These are phyloP conservation scores for Alsophila aescularia DNA, from an alignment of 2,888 invertebrate species.

Conservation along the genomic window DNA sequence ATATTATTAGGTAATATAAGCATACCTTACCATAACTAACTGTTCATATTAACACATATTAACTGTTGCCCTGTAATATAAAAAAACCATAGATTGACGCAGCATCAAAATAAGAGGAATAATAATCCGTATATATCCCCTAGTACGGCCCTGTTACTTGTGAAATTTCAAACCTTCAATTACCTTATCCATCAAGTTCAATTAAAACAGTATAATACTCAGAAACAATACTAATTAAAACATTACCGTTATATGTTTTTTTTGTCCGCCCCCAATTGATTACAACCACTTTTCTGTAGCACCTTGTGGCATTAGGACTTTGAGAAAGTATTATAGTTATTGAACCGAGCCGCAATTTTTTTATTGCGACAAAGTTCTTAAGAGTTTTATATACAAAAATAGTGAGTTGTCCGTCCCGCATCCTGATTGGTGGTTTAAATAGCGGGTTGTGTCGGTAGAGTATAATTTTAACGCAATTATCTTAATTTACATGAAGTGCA, in stretches of 20 bases:
- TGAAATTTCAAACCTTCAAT: constrained; percentile 7
- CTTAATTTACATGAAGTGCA: constrained; percentile 32
- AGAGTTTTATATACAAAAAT: not conserved
- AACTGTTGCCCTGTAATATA: no score
- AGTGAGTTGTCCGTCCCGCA: constrained; percentile 5
- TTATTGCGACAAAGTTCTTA: not conserved
- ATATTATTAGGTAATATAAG: no score
- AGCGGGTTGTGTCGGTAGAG: constrained; percentile 13
- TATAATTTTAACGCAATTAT: constrained; percentile 37
- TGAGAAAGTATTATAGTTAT: not conserved
- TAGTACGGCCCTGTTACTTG: not conserved
- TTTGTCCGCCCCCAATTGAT: constrained; percentile 19
- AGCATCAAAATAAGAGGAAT: no score
- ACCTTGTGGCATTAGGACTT: not conserved
- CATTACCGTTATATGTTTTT: constrained; percentile 23
- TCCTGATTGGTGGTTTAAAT: constrained; percentile 22
- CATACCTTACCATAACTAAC: no score
- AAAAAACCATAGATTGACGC: no score
- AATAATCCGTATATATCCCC: no score
- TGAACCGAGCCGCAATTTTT: not conserved
- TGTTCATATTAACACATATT: no score
- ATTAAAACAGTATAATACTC: constrained; percentile 26
- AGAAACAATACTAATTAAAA: constrained; percentile 11
- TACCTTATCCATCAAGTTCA: constrained; percentile 25
- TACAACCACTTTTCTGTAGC: not conserved